phyloP scores from a whole-genome alignment of 2,797 vertebrate genomes.

The Gastrophryne carolinensis region DNA sequence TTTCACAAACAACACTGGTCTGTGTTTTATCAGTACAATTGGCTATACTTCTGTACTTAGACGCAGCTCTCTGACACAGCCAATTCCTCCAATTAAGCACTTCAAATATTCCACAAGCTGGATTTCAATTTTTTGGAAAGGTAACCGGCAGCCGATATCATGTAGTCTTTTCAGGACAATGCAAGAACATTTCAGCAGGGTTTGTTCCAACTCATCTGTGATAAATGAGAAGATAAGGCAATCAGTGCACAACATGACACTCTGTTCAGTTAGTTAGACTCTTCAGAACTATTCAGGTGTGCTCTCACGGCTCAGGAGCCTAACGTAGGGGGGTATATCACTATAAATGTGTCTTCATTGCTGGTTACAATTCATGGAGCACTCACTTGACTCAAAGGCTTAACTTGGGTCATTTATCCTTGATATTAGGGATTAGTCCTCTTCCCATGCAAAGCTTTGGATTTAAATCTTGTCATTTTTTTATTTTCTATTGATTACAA shows the following conservation, averaged over 20 bases:
- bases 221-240: conserved; percentile 98
- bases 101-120: neutral
- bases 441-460: conserved; percentile 57
- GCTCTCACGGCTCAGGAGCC: conserved; percentile 67
- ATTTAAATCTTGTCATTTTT: conserved; percentile 59
- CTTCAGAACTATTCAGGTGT: conserved; percentile 85
- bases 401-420: conserved; percentile 73
- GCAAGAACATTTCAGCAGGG: conserved; percentile 92
- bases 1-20: neutral
- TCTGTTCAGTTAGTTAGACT: conserved; percentile 81
- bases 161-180: conserved; percentile 83
- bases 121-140: conserved; percentile 42
- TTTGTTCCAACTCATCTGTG: conserved; percentile 97
- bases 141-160: conserved; percentile 74
- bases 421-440: conserved; percentile 64
- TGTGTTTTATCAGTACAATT: neutral
- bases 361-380: conserved; percentile 73
- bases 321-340: conserved; percentile 68
- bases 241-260: conserved; percentile 90
- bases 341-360: conserved; percentile 77
- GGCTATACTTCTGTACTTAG: no score
- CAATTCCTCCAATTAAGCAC: neutral
- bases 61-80: neutral
- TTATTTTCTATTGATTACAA: conserved; percentile 37
- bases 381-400: conserved; percentile 67